phyloP scores from a whole-genome alignment of 1,140 invertebrate species.

The Portunus trituberculatus region DNA sequence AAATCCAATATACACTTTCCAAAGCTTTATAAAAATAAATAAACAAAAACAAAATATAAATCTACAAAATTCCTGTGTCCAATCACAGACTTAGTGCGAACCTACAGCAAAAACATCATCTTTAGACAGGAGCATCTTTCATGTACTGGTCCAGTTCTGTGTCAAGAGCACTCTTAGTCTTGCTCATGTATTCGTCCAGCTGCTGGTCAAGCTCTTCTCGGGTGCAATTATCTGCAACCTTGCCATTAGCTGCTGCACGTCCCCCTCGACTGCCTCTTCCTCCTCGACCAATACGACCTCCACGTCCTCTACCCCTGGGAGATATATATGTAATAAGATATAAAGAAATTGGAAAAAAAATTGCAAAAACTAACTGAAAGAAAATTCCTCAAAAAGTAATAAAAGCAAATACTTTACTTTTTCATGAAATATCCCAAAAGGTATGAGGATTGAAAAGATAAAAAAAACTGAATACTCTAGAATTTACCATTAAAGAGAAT shows the following conservation, averaged over 20 bases:
- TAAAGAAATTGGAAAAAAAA: background rate
- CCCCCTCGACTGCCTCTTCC: slow-evolving; percentile 51
- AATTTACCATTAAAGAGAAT: no score
- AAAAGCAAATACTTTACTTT: background rate
- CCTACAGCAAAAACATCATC: background rate
- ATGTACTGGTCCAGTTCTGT: slow-evolving; percentile 62
- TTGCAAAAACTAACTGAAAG: background rate
- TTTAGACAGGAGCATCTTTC: slow-evolving; percentile 61
- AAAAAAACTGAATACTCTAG: no score
- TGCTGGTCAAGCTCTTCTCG: slow-evolving; percentile 67
- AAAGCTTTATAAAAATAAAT: background rate
- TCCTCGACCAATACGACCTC: slow-evolving; percentile 43
- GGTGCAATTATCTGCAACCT: background rate
- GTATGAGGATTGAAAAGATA: no score
- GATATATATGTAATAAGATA: background rate
- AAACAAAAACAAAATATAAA: no score
- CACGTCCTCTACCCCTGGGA: slow-evolving; percentile 61
- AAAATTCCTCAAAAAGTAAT: background rate
- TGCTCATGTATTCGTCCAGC: slow-evolving; percentile 73
- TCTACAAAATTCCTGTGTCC: background rate
- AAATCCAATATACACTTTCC: no score
- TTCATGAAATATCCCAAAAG: no score
- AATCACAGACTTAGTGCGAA: background rate
- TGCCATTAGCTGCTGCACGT: slow-evolving; percentile 13
- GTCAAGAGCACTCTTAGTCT: slow-evolving; percentile 63